phyloP scores from a whole-genome alignment of 2,113 vertebrate genomes.

The Formicarius rufipectus region DNA sequence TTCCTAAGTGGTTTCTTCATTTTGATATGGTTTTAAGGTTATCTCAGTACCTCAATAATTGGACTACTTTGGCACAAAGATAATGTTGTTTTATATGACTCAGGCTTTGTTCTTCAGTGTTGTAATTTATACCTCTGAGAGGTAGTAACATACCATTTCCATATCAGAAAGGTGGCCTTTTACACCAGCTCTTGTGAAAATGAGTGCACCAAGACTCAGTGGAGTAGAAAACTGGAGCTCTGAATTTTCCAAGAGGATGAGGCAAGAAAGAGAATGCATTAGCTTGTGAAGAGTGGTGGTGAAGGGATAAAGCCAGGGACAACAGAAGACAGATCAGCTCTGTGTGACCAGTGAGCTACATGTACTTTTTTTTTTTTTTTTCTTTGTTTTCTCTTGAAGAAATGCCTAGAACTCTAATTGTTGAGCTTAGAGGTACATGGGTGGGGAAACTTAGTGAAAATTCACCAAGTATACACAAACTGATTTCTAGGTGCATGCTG shows the following conservation, averaged over 20 bases:
- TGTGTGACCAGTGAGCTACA: neutral
- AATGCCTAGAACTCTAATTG: neutral
- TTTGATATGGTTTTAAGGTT: constrained; percentile 15
- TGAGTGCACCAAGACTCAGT: neutral
- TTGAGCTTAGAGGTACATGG: neutral
- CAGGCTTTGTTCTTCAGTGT: neutral
- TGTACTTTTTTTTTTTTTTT: neutral
- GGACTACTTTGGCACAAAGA: neutral
- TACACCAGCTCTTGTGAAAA: neutral
- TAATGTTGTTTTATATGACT: neutral
- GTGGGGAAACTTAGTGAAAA: no score
- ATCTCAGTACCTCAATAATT: constrained; percentile 1
- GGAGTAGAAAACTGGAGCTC: neutral
- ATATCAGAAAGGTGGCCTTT: neutral
- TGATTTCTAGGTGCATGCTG: neutral
- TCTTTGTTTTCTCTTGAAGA: neutral
- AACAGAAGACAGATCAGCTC: neutral
- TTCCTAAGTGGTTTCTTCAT: constrained; percentile 45
- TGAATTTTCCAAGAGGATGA: neutral
- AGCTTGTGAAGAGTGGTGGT: neutral
- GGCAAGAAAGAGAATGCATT: neutral
- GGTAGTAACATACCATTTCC: neutral
- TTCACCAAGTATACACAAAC: neutral
- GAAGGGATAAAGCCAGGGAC: neutral
- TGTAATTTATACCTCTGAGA: neutral